Evolutionary conservation across 2,113 vertebrate species (phyloP).

Genomic region (Triplophysa rosa): DNA sequence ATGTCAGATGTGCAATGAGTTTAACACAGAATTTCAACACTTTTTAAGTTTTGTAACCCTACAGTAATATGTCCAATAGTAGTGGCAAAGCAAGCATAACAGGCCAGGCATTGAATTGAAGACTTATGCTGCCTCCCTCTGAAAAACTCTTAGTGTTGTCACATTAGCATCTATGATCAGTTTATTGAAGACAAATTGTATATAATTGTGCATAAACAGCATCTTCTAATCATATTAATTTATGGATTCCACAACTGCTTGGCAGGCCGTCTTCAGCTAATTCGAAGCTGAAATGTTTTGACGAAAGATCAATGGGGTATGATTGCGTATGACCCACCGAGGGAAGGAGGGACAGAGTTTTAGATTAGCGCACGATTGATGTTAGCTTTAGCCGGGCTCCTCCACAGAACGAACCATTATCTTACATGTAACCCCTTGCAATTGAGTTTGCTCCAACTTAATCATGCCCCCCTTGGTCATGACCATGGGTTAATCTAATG

Average conservation of each 20-base stretch:
- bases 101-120: slow-evolving; percentile 13
- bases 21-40: not conserved
- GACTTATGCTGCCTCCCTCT: not conserved
- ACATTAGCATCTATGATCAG: slow-evolving; percentile 36
- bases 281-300: slow-evolving; percentile 34
- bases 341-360: slow-evolving; percentile 43
- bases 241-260: slow-evolving; percentile 28
- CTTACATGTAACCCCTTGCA: slow-evolving; percentile 57
- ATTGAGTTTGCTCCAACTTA: slow-evolving; percentile 62
- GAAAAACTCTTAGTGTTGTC: slow-evolving; percentile 32
- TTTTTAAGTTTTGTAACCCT: not conserved
- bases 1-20: not conserved
- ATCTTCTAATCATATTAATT: slow-evolving; percentile 45
- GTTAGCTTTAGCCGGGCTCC: slow-evolving; percentile 56
- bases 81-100: not conserved
- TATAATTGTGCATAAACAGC: slow-evolving; percentile 54
- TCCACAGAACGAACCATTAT: slow-evolving; percentile 54
- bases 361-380: slow-evolving; percentile 56
- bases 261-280: slow-evolving; percentile 19
- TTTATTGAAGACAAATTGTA: slow-evolving; percentile 44
- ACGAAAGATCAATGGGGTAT: slow-evolving; percentile 42
- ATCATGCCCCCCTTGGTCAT: slow-evolving; percentile 50
- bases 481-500: slow-evolving; percentile 56
- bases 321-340: slow-evolving; percentile 43
- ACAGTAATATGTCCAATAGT: too few species aligned